Conservation (phyloP, 1,140 invertebrate genomes). For the Neodiprion fabricii region DNA sequence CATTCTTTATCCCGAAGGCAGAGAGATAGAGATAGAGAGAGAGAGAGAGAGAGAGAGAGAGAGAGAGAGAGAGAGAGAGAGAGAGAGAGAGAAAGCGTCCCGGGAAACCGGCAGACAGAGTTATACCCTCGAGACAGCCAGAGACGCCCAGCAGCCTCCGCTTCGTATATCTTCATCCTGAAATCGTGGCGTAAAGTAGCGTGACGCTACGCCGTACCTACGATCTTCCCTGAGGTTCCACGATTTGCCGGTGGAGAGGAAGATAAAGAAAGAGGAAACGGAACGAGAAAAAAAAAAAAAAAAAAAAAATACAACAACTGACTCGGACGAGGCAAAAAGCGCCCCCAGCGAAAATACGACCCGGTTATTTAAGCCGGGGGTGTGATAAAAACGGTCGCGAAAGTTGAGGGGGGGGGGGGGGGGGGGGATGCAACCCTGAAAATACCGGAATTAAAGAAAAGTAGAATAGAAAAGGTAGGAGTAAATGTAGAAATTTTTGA, state of each 20-base stretch:
- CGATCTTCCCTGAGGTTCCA: not conserved
- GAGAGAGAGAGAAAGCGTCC: not conserved
- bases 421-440: too few relatives aligned
- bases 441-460: too few relatives aligned
- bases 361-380: too few relatives aligned
- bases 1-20: not conserved
- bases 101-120: not conserved
- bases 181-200: not conserved
- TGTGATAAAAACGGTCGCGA: too few relatives aligned
- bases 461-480: too few relatives aligned
- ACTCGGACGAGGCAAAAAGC: too few relatives aligned
- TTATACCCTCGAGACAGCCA: constrained; percentile 1
- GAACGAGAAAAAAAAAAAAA: not conserved
- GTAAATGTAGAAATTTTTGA: too few relatives aligned
- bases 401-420: too few relatives aligned
- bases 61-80: not conserved
- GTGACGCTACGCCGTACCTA: not conserved
- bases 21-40: too few relatives aligned
- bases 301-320: not conserved
- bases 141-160: not conserved
- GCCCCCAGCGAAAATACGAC: too few relatives aligned
- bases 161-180: constrained; percentile 2
- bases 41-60: too few relatives aligned
- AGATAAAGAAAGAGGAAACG: not conserved
- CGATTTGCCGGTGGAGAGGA: not conserved